Conservation (phyloP, 2,797 vertebrate genomes). For the Streptopelia turtur region DNA sequence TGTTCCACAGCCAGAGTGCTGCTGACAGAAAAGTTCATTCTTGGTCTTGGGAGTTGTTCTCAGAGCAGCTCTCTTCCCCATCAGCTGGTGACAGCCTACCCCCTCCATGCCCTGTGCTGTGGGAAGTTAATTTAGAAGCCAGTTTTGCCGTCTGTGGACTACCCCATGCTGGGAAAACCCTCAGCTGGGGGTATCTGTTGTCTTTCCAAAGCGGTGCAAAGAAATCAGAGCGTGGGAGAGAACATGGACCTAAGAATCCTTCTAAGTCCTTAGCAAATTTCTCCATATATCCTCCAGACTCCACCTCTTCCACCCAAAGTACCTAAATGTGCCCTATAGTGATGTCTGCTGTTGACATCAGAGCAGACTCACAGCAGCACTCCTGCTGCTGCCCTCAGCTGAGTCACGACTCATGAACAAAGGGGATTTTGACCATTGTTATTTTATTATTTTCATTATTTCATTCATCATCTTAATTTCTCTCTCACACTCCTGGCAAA, state of each 20-base stretch:
- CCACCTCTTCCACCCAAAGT: constrained; percentile 37
- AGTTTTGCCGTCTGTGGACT: constrained; percentile 64
- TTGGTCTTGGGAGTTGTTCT: constrained; percentile 2
- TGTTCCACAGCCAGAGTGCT: not conserved
- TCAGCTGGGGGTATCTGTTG: constrained; percentile 63
- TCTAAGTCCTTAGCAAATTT: constrained; percentile 3
- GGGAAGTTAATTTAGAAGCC: constrained; percentile 63
- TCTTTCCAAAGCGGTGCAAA: constrained; percentile 17
- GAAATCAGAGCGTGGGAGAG: constrained; percentile 47
- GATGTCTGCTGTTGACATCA: constrained; percentile 53
- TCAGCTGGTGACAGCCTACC: constrained; percentile 39
- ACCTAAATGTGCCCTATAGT: constrained; percentile 6
- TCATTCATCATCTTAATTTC: constrained; percentile 72
- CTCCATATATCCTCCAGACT: not conserved
- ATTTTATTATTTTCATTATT: constrained; percentile 75
- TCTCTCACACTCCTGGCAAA: constrained; percentile 47
- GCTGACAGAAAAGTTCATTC: not conserved
- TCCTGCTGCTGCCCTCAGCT: constrained; percentile 54
- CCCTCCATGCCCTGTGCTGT: constrained; percentile 43
- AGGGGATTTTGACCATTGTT: constrained; percentile 66
- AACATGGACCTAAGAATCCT: constrained; percentile 27
- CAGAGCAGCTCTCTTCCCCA: not conserved
- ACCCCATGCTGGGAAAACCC: constrained; percentile 63
- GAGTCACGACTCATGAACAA: constrained; percentile 66
- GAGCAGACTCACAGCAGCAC: constrained; percentile 28